A percentile compares a stretch with the other conserved stretches of the same genome.
Conservation (phyloP, 2,113 vertebrate genomes). For the Ranitomeya variabilis region DNA sequence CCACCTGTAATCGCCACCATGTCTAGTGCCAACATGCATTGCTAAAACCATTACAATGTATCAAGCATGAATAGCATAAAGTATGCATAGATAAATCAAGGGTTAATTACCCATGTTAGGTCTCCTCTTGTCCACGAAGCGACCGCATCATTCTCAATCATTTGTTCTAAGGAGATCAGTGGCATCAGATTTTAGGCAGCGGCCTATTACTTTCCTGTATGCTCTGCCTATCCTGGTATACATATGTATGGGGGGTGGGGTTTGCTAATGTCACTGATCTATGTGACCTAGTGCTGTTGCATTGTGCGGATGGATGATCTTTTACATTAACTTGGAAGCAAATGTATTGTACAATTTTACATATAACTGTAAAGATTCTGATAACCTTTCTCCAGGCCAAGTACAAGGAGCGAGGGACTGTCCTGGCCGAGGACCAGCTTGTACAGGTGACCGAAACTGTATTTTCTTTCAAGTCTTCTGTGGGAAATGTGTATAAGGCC, state of each 20-base stretch:
- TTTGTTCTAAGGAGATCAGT: background rate
- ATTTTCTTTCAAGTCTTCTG: background rate
- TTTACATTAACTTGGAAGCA: background rate
- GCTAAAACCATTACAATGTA: too few relatives aligned
- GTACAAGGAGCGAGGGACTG: slow-evolving; percentile 94
- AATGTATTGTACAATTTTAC: background rate
- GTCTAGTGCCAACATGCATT: too few relatives aligned
- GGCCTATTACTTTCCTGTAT: background rate
- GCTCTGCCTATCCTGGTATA: too few relatives aligned
- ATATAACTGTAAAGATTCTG: background rate
- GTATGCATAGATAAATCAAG: too few relatives aligned
- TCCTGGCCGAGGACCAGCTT: slow-evolving; percentile 92
- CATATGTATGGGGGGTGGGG: too few relatives aligned
- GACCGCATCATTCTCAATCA: too few relatives aligned
- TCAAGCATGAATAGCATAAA: too few relatives aligned
- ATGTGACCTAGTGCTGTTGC: too few relatives aligned
- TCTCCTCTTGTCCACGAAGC: too few relatives aligned
- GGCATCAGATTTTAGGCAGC: background rate
- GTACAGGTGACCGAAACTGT: slow-evolving; percentile 75
- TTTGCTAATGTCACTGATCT: background rate
- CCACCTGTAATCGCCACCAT: too few relatives aligned
- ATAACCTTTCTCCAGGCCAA: slow-evolving; percentile 76
- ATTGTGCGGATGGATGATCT: background rate
- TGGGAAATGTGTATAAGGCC: too few relatives aligned
- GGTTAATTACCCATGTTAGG: too few relatives aligned